Conservation (phyloP, 2,797 vertebrate species). For the Basileuterus tristriatus region DNA sequence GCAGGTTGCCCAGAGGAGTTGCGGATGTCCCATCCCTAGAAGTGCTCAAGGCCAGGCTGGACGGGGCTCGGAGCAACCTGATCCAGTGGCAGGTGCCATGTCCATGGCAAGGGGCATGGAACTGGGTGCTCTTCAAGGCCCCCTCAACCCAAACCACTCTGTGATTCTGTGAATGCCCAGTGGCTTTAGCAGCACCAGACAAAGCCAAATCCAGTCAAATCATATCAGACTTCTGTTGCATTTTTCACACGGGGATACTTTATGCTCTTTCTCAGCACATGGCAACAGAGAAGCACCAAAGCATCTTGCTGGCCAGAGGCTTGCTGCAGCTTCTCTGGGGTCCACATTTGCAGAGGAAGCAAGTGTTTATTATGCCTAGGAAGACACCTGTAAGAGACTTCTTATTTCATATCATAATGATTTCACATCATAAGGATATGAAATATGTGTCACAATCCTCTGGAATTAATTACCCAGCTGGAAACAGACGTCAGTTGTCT, state of each 20-base stretch:
- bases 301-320: neutral
- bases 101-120: neutral
- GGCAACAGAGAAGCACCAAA: neutral
- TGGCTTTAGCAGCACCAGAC: neutral
- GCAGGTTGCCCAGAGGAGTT: neutral
- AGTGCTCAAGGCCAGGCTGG: neutral
- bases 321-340: neutral
- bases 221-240: neutral
- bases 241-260: neutral
- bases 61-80: neutral
- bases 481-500: slow-evolving; percentile 15
- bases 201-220: neutral
- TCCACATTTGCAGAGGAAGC: neutral
- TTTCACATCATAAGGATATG: neutral
- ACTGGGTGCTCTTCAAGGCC: neutral
- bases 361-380: neutral
- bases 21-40: neutral
- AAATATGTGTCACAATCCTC: neutral
- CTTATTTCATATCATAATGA: neutral
- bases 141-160: neutral
- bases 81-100: too few relatives aligned
- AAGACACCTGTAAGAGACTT: neutral
- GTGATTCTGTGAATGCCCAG: neutral
- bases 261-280: neutral
- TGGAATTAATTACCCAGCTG: neutral